Base-by-base conservation (phyloP, 2,888 invertebrate genomes). In the Stictocephala bisonia region DNA sequence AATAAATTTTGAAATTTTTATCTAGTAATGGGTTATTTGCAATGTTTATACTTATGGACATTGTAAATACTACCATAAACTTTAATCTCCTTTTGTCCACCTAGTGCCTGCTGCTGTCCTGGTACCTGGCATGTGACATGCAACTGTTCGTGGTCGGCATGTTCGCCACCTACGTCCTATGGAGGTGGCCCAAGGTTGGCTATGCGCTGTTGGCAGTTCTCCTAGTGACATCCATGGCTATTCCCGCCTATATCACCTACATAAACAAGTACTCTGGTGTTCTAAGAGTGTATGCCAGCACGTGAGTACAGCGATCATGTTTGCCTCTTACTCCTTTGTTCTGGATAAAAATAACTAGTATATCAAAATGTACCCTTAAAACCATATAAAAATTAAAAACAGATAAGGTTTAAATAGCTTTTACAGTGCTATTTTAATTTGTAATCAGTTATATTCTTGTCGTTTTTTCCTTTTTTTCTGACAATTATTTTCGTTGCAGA, bases 121-220 rank as follows among this genome's bases (percentile, higher is more conserved):
- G 80, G 80, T 80, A 80, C 70, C 66, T 80, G 15, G 78, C 79
- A 6, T 78, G 79, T 22, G 80, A 80, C 44, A 78, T 78, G 78
- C 80, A 80, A 27, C 71, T 79, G 56, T 80, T 79, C 72, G 68
- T 78, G 11, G 22, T 77, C 4, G 76, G 78, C 13, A 31, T 74
- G 7, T 51, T 77, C 13, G 67, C 78, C 1, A 76, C 76, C 3
- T 78, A 76, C 22, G 44, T 67, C 0, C 74, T 79, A n/a, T 78
- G 78, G 69, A 76, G 74, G 53, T 75, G 71, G 41, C 72, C 72
- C 31, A 29, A 50, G 15, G 29, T 67, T 13, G 73, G 78, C 44
- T 50, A 71, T 50, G 67, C 68, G 6, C 22, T 75, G 15, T 50
- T 75, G 50, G 60, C 72, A 27, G 41, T 67, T 22, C 41, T 77